Conservation (phyloP, 2,113 vertebrate genomes). For the Crotalus tigris region DNA sequence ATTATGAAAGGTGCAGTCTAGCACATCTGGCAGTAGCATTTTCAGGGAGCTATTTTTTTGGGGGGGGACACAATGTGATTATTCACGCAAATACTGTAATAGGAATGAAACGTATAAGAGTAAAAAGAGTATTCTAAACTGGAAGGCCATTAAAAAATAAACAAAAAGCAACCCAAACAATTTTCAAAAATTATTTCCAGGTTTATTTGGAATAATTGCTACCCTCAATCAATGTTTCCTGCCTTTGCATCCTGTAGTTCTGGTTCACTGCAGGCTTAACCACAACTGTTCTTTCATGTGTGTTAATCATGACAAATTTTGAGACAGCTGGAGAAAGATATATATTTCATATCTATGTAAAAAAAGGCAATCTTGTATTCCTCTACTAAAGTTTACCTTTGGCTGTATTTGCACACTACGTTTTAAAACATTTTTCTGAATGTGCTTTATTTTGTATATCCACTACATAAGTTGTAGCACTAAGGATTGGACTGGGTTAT, state of each 20-base stretch:
- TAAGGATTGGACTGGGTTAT: background rate
- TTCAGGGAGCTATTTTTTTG: background rate
- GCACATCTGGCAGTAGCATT: background rate
- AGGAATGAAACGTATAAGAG: background rate
- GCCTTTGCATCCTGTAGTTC: background rate
- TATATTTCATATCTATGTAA: conserved; percentile 30
- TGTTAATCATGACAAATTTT: conserved; percentile 9
- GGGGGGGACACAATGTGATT: background rate
- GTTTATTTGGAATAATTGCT: background rate
- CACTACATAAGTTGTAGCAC: background rate
- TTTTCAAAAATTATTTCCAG: background rate
- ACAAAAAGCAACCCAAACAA: background rate
- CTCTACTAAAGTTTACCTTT: conserved; percentile 27
- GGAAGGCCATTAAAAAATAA: background rate
- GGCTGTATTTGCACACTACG: background rate
- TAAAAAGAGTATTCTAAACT: background rate
- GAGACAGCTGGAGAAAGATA: conserved; percentile 5
- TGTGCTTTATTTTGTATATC: background rate
- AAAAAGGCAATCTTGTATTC: conserved; percentile 34
- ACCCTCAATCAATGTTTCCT: background rate
- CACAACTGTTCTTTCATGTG: background rate
- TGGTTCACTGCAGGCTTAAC: background rate
- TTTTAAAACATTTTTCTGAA: background rate
- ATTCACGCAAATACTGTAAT: background rate
- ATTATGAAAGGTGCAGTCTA: background rate